phyloP scores from a whole-genome alignment of 2,888 invertebrate genomes.

The Polylopha cassiicola region DNA sequence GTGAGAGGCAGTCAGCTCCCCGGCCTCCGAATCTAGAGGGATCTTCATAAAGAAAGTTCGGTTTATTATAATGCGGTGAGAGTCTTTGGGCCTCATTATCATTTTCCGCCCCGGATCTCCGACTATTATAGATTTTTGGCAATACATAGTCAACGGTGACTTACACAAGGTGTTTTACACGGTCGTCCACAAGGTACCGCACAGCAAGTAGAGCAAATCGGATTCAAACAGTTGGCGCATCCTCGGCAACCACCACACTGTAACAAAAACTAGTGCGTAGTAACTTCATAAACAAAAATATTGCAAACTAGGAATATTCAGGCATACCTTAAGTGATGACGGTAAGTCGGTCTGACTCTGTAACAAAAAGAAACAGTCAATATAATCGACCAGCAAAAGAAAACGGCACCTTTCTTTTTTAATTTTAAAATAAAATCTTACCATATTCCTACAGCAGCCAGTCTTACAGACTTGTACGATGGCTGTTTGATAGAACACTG shows the following conservation, averaged over 20 bases:
- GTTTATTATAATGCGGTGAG: no score
- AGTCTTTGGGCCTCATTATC: no score
- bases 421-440: constrained; percentile 24
- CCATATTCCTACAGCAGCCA: constrained; percentile 51
- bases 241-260: constrained; percentile 47
- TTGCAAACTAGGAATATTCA: no score
- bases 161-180: constrained; percentile 30
- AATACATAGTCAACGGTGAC: constrained; percentile 1
- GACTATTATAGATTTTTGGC: no score
- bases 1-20: no score
- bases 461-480: constrained; percentile 59
- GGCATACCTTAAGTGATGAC: constrained; percentile 50
- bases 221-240: constrained; percentile 32
- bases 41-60: no score
- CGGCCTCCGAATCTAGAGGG: no score
- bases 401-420: no score
- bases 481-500: constrained; percentile 64
- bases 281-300: no score
- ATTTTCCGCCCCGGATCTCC: no score
- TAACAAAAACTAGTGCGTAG: constrained; percentile 12
- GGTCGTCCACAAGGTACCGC: constrained; percentile 27
- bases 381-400: no score
- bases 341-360: constrained; percentile 64
- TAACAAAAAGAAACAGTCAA: constrained; percentile 33
- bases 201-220: constrained; percentile 29